Percentiles rank a stretch among this genome's conserved stretches.
These are phyloP conservation scores for Cydia fagiglandana DNA, from an alignment of 1,140 invertebrate genomes.

Conservation along the genomic window DNA sequence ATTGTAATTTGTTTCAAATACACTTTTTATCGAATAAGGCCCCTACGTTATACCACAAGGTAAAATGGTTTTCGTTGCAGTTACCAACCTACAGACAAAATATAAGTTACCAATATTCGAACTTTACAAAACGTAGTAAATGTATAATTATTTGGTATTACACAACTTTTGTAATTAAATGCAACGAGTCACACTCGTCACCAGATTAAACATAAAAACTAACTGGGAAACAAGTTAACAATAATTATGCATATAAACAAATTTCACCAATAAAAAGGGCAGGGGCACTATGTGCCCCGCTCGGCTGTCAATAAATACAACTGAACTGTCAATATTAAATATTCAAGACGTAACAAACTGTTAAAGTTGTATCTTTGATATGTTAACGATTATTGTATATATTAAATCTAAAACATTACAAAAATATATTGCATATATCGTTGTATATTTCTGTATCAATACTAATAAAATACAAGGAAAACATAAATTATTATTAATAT, in stretches of 20 bases:
- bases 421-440: conserved; percentile 71
- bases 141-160: conserved; percentile 73
- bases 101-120: conserved; percentile 64
- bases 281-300: conserved; percentile 64
- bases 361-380: conserved; percentile 65
- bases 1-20: conserved; percentile 54
- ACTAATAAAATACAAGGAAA: conserved; percentile 49
- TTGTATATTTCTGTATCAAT: conserved; percentile 64
- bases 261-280: conserved; percentile 50
- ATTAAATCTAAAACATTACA: conserved; percentile 60
- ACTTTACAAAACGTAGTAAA: conserved; percentile 67
- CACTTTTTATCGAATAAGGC: conserved; percentile 62
- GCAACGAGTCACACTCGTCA: conserved; percentile 72
- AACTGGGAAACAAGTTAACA: conserved; percentile 65
- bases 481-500: conserved; percentile 37
- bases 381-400: conserved; percentile 63
- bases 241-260: conserved; percentile 63
- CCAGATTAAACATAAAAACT: conserved; percentile 40
- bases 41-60: conserved; percentile 68
- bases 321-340: conserved; percentile 45
- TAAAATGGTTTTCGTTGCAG: conserved; percentile 68
- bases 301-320: conserved; percentile 43
- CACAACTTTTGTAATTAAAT: conserved; percentile 63
- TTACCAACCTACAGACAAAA: conserved; percentile 60
- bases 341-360: conserved; percentile 50